Percentiles rank a stretch among this genome's conserved stretches.
Conservation (phyloP, 1,140 invertebrate species). For the Drosophila bipectinata region DNA sequence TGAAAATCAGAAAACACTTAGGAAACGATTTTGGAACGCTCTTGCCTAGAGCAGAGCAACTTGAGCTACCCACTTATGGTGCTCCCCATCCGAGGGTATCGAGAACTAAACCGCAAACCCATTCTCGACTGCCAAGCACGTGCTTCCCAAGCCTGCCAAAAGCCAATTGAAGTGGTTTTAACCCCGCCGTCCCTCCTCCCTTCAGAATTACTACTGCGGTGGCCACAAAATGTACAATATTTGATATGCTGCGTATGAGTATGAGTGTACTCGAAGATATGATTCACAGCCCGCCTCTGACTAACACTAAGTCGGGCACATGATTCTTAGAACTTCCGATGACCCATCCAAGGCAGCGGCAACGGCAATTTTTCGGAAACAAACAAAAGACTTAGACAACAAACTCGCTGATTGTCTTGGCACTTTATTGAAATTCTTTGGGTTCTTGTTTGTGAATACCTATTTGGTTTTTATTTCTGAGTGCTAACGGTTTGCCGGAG, state of each 20-base stretch:
- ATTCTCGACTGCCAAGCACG: conserved; percentile 60
- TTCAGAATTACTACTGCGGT: conserved; percentile 17
- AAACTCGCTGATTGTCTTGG: conserved; percentile 61
- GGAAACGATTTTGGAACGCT: not conserved
- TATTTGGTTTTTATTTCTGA: conserved; percentile 33
- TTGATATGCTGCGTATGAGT: conserved; percentile 25
- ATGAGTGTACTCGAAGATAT: conserved; percentile 46
- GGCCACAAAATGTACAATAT: conserved; percentile 20
- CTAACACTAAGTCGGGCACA: conserved; percentile 14
- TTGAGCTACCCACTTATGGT: conserved; percentile 22
- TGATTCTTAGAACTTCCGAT: conserved; percentile 53
- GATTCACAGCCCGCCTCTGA: conserved; percentile 54
- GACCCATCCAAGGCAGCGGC: conserved; percentile 12
- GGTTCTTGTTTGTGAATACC: conserved; percentile 31
- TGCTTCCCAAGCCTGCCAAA: conserved; percentile 48
- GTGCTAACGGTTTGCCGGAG: conserved; percentile 50
- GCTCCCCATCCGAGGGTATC: conserved; percentile 31
- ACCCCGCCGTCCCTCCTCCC: not conserved
- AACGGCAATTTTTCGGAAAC: not conserved
- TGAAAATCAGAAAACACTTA: conserved; percentile 18
- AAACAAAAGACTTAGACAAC: conserved; percentile 76
- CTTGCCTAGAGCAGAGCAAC: conserved; percentile 24
- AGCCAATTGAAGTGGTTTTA: conserved; percentile 50
- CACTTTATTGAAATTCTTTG: conserved; percentile 64
- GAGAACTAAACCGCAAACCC: conserved; percentile 42